A percentile compares a stretch with the other conserved stretches of the same genome.
Conservation (phyloP, 2,888 invertebrate species). For the Scaptomyza polygonia region DNA sequence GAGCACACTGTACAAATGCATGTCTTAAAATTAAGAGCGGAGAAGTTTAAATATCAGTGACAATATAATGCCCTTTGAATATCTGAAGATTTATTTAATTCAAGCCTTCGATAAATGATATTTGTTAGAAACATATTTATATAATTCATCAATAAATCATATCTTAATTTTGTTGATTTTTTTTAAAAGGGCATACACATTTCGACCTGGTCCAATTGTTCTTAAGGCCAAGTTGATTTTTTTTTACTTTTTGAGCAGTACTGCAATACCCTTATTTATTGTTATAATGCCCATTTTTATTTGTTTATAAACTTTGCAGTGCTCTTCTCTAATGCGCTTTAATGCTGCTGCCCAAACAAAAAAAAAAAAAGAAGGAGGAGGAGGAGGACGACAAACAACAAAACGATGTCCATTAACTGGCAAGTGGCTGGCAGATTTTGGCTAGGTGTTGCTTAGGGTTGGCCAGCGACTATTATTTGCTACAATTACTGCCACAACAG, state of each 20-base stretch:
- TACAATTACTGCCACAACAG: conserved; percentile 53
- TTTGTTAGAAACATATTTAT: too few relatives aligned
- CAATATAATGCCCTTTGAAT: not conserved
- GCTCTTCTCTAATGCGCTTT: conserved; percentile 45
- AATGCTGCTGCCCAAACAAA: conserved; percentile 19
- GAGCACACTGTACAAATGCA: conserved; percentile 3
- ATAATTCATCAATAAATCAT: too few relatives aligned
- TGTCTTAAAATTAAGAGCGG: conserved; percentile 48
- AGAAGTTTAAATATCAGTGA: not conserved
- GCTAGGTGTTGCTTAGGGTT: conserved; percentile 29
- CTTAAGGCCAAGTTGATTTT: not conserved
- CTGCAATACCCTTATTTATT: conserved; percentile 49
- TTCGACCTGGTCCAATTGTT: not conserved
- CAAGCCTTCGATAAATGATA: too few relatives aligned
- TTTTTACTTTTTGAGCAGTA: conserved; percentile 16
- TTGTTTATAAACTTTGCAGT: conserved; percentile 50
- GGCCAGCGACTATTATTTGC: conserved; percentile 45
- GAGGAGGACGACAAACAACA: conserved; percentile 32
- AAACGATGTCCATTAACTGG: conserved; percentile 54
- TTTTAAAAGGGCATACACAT: not conserved
- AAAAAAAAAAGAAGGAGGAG: not conserved
- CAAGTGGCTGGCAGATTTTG: not conserved
- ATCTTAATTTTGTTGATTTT: not conserved
- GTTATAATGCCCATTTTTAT: conserved; percentile 49
- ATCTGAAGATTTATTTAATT: too few relatives aligned